Conservation (phyloP, 2,797 vertebrate genomes). For the Sciurus carolinensis region DNA sequence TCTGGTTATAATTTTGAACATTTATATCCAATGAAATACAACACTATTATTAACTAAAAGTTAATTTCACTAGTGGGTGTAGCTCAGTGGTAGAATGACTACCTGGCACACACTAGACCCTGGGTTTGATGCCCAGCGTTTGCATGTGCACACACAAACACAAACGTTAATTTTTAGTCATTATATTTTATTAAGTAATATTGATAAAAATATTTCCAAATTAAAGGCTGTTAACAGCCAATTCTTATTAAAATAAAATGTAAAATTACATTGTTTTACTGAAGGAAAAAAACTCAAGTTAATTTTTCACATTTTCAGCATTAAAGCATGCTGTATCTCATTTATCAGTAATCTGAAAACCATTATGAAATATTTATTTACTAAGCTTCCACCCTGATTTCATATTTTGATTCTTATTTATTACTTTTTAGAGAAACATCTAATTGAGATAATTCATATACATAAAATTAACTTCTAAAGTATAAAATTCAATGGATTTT, state of each 20-base stretch:
- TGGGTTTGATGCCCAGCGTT: not conserved
- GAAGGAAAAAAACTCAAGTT: conserved; percentile 27
- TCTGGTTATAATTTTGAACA: conserved; percentile 30
- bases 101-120: not conserved
- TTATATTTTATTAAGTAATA: conserved; percentile 47
- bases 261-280: conserved; percentile 23
- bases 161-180: conserved; percentile 18
- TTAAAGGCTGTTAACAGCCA: conserved; percentile 53
- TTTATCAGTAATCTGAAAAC: conserved; percentile 25
- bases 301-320: conserved; percentile 9
- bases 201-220: conserved; percentile 53
- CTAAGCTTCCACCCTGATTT: conserved; percentile 5
- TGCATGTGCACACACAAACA: not conserved
- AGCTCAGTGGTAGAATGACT: not conserved
- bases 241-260: conserved; percentile 46
- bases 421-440: not conserved
- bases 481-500: not conserved
- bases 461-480: not conserved
- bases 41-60: not conserved
- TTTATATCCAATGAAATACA: conserved; percentile 55
- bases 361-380: not conserved
- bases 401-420: conserved; percentile 21
- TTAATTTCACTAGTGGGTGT: not conserved
- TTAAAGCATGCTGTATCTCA: not conserved
- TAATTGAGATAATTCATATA: conserved; percentile 29